phyloP scores from a whole-genome alignment of 2,113 vertebrate genomes.

The pig (Sus scrofa) region DNA sequence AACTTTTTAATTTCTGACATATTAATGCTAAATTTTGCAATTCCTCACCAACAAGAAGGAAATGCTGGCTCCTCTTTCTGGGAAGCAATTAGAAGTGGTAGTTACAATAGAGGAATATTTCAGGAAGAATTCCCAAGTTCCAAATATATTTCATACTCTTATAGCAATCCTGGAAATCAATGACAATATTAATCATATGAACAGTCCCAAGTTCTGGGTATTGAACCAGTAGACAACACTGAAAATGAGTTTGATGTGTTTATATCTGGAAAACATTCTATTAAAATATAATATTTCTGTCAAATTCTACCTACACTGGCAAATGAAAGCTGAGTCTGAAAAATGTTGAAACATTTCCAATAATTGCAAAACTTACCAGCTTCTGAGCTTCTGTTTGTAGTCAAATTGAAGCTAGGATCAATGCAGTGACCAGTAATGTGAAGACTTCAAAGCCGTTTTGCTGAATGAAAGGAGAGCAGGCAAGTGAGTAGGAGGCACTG shows the following conservation, averaged over 20 bases:
- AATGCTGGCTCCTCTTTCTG: not conserved
- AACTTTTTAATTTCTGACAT: not conserved
- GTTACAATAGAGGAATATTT: not conserved
- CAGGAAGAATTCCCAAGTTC: not conserved
- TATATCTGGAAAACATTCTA: not conserved
- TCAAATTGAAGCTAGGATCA: too few species aligned
- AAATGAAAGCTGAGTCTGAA: not conserved
- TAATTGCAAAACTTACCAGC: too few species aligned
- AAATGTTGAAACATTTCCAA: not conserved
- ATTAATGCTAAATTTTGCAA: not conserved
- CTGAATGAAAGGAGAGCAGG: not conserved
- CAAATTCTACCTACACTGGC: not conserved
- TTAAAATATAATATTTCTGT: not conserved
- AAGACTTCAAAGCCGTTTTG: not conserved
- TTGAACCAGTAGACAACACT: not conserved
- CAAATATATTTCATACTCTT: not conserved
- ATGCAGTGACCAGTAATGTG: accelerated
- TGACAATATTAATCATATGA: not conserved
- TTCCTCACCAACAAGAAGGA: not conserved
- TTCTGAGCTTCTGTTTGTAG: accelerated
- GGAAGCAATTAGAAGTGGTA: not conserved
- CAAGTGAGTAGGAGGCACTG: not conserved
- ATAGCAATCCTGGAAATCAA: not conserved
- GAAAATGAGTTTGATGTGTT: not conserved
- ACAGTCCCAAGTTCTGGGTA: not conserved